Evolutionary conservation across 2,888 invertebrate species (phyloP), one percentile per base, ranked within the genome.

Genomic region (Phyllotreta cruciferae): DNA sequence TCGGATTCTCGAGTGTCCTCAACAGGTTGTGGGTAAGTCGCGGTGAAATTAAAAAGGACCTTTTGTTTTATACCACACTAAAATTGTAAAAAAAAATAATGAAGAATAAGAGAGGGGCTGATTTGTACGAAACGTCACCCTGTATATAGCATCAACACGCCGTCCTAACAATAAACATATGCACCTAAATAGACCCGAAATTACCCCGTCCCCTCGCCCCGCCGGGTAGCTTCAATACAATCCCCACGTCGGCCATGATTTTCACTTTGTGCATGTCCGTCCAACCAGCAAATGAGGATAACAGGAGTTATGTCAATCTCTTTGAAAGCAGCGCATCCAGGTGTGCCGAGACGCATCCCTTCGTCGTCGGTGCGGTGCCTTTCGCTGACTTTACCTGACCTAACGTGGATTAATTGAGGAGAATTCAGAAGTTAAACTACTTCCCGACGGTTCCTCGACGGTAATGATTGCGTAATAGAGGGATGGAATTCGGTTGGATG

Each of bases 241-340:
- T 68, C 64, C 66, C 69, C 69, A 70, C 73, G 75, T 73, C 77
- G 69, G 77, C 73, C 73, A 75, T 76, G 74, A 71, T 73, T 60
- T 24, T 65, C 66, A 61, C 64, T 70, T 80, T 80, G 76, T 80
- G 68, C 74, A 53, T 73, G 71, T 57, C 70, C 79, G 75, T 66
- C 77, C 78, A 75, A 77, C 76, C 80, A 78, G 70, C 78, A 79
- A 81, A 81, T 80, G 77, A 80, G 80, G 79, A 80, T 80, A 79
- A 80, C 80, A 79, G 78, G 78, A 80, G 80, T 80, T 80, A 80
- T 80, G 80, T 80, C 80, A 80, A 78, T 79, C 79, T 80, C 79
- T 79, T 80, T 75, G 75, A 79, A 76, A 74, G 65, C 64, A 38
- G 44, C 60, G 68, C 69, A 71, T 74, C 79, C 79, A 79, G 79